Percentiles rank a stretch among this genome's conserved stretches.
phyloP scores from a whole-genome alignment of 2,888 invertebrate genomes.

The Folsomia candida region DNA sequence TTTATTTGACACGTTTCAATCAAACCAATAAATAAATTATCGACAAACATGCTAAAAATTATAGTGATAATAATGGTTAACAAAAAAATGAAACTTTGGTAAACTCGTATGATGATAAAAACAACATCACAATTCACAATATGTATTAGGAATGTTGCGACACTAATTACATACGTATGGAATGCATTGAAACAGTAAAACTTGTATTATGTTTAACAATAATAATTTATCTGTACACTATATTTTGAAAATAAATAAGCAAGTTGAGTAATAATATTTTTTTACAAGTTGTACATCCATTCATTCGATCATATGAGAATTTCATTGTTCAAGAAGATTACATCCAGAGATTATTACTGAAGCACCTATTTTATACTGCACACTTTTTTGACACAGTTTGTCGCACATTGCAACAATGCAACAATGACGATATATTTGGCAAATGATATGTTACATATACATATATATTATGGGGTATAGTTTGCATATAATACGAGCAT shows the following conservation, averaged over 20 bases:
- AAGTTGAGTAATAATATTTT: neutral
- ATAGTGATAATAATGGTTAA: neutral
- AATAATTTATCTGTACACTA: neutral
- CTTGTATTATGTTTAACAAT: neutral
- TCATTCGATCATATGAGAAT: neutral
- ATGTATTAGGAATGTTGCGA: too few relatives aligned
- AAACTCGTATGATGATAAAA: neutral
- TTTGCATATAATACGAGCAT: too few relatives aligned
- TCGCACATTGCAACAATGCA: too few relatives aligned
- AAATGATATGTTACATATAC: too few relatives aligned
- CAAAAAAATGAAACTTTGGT: neutral
- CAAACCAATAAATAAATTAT: neutral
- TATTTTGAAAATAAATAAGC: neutral
- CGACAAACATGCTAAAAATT: neutral
- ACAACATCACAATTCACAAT: neutral
- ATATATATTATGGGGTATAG: too few relatives aligned
- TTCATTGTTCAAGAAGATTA: neutral
- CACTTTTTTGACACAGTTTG: too few relatives aligned
- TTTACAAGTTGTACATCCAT: neutral
- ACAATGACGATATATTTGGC: too few relatives aligned
- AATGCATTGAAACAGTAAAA: neutral
- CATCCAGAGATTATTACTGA: too few relatives aligned
- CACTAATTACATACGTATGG: neutral
- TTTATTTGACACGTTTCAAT: neutral
- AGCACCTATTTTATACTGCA: too few relatives aligned